phyloP scores from a whole-genome alignment of 2,888 invertebrate genomes.

The Tetranychus truncatus region DNA sequence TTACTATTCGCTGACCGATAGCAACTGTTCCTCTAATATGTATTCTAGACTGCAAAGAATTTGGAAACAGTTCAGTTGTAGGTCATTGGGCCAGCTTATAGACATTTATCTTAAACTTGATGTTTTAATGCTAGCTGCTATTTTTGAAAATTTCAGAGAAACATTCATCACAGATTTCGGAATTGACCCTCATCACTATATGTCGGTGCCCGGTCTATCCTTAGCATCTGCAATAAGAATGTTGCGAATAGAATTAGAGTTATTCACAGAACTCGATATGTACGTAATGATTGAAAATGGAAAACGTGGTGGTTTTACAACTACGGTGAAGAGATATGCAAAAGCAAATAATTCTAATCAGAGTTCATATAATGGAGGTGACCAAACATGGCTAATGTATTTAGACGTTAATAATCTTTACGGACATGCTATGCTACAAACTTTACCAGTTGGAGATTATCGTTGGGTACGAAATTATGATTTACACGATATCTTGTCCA shows the following conservation, averaged over 20 bases:
- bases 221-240: too few species aligned
- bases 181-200: neutral
- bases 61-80: neutral
- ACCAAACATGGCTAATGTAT: neutral
- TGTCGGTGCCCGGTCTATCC: too few species aligned
- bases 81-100: neutral
- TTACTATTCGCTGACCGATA: neutral
- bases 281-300: neutral
- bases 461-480: slow-evolving; percentile 9
- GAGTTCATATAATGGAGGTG: neutral
- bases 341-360: slow-evolving; percentile 12
- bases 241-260: too few species aligned
- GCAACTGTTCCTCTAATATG: neutral
- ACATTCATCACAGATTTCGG: neutral
- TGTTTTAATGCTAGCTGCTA: neutral
- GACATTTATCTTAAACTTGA: neutral
- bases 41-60: neutral
- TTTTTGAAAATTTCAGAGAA: slow-evolving; percentile 3
- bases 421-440: neutral
- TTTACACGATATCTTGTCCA: too few species aligned
- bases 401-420: slow-evolving; percentile 13
- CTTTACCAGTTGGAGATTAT: slow-evolving; percentile 18
- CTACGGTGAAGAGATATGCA: neutral
- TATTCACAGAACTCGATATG: neutral
- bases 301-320: slow-evolving; percentile 6